Evolutionary conservation across 1,140 invertebrate genomes (phyloP).

Genomic region (Pseudomyrmex cubaensis): DNA sequence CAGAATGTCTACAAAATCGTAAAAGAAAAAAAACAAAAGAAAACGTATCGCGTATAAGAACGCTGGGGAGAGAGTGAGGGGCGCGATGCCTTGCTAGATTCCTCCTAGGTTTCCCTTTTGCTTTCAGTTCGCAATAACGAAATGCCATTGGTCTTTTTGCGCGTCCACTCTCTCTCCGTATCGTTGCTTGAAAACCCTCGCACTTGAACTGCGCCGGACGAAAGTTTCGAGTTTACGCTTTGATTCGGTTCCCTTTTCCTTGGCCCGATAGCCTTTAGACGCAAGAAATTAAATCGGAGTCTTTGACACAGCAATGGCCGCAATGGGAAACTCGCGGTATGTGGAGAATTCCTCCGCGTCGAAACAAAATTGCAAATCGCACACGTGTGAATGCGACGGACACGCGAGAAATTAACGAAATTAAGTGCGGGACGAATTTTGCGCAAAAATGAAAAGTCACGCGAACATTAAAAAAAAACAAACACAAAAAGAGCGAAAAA

Average conservation of each 20-base stretch:
- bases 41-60: slow-evolving; percentile 42
- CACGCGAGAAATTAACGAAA: not conserved
- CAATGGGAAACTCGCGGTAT: not conserved
- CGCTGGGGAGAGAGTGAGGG: not conserved
- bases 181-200: slow-evolving; percentile 20
- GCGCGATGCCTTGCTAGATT: slow-evolving; percentile 64
- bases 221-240: slow-evolving; percentile 83
- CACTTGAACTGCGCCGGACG: slow-evolving; percentile 47
- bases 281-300: slow-evolving; percentile 83
- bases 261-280: slow-evolving; percentile 57
- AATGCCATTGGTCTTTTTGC: slow-evolving; percentile 79
- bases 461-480: not conserved
- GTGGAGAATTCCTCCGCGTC: slow-evolving; percentile 55
- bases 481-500: not conserved
- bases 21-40: slow-evolving; percentile 24
- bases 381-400: not conserved
- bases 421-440: not conserved
- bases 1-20: slow-evolving; percentile 7
- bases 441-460: not conserved
- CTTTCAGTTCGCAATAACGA: slow-evolving; percentile 79
- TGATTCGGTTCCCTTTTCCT: slow-evolving; percentile 76
- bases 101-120: slow-evolving; percentile 72
- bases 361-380: slow-evolving; percentile 21
- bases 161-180: slow-evolving; percentile 42
- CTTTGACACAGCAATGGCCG: slow-evolving; percentile 78